A percentile compares a stretch with the other conserved stretches of the same genome.
These are phyloP conservation scores for Drosophila pullipes DNA, from an alignment of 2,888 invertebrate species.

Conservation along the genomic window DNA sequence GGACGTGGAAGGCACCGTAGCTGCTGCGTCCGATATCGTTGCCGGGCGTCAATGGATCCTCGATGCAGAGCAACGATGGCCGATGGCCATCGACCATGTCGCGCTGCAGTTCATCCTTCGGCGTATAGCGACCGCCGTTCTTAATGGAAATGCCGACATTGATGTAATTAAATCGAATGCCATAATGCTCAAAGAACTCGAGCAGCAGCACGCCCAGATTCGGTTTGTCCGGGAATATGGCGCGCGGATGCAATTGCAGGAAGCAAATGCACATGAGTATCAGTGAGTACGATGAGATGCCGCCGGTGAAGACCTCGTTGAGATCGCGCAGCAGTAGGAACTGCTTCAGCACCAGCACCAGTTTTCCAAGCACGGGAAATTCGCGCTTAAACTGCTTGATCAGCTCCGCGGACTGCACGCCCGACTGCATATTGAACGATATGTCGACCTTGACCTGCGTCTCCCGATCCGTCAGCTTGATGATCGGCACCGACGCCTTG, in stretches of 20 bases:
- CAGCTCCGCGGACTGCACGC: conserved; percentile 97
- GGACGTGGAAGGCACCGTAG: conserved; percentile 90
- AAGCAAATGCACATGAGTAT: conserved; percentile 99
- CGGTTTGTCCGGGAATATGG: conserved; percentile 89
- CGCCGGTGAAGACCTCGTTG: conserved; percentile 99
- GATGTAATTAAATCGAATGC: conserved; percentile 97
- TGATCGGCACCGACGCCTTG: conserved; percentile 99
- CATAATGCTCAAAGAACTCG: conserved; percentile 99
- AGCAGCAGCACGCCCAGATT: conserved; percentile 98
- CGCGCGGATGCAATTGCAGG: conserved; percentile 95
- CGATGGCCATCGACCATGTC: conserved; percentile 98
- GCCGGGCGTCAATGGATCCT: conserved; percentile 97
- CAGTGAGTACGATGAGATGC: conserved; percentile 99
- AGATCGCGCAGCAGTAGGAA: conserved; percentile 98
- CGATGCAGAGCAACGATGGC: conserved; percentile 97
- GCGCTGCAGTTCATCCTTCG: conserved; percentile 96
- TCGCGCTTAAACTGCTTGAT: conserved; percentile 95
- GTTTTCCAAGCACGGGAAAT: conserved; percentile 95
- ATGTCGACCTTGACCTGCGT: conserved; percentile 97
- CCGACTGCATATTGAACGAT: conserved; percentile 99
- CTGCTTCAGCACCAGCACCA: conserved; percentile 99
- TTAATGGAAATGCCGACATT: conserved; percentile 94
- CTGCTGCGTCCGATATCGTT: conserved; percentile 99
- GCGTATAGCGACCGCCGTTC: conserved; percentile 96
- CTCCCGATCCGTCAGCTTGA: conserved; percentile 96